A percentile compares a stretch with the other conserved stretches of the same genome.
Conservation (phyloP, 2,113 vertebrate genomes). For the Calypte anna region DNA sequence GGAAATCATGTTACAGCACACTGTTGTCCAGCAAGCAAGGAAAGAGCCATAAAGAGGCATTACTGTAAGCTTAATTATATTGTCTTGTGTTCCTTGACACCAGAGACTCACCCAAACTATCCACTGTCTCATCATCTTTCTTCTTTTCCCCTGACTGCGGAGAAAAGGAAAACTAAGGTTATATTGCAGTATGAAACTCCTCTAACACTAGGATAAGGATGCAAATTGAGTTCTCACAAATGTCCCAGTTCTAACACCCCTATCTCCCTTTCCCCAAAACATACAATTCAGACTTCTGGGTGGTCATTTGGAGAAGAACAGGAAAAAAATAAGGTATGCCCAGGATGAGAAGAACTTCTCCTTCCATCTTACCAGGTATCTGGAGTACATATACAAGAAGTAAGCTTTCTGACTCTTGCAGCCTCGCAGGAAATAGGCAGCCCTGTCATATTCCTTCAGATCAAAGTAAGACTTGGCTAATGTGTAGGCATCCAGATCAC, state of each 20-base stretch:
- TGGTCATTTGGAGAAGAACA: not conserved
- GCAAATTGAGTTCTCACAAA: not conserved
- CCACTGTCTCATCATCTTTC: constrained; percentile 98
- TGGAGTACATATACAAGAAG: constrained; percentile 98
- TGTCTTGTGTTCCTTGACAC: not conserved
- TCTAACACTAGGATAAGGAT: not conserved
- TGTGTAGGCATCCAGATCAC: constrained; percentile 93
- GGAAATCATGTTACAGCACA: not conserved
- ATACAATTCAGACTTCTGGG: not conserved
- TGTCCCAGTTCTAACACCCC: not conserved
- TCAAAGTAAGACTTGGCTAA: constrained; percentile 98
- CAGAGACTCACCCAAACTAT: constrained; percentile 91
- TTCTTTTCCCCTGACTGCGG: constrained; percentile 97
- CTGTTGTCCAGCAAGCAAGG: not conserved
- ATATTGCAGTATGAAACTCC: not conserved
- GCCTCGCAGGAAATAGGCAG: constrained; percentile 92
- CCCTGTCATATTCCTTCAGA: constrained; percentile 96
- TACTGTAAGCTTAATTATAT: not conserved
- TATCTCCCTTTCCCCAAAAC: no score
- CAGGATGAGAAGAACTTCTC: not conserved
- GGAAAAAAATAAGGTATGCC: not conserved
- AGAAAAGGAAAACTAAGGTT: constrained; percentile 22
- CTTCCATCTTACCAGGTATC: constrained; percentile 89
- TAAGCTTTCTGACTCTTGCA: constrained; percentile 97
- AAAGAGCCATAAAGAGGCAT: not conserved